Conservation (phyloP, 2,797 vertebrate species). For the Mormyrus proboscirostris region DNA sequence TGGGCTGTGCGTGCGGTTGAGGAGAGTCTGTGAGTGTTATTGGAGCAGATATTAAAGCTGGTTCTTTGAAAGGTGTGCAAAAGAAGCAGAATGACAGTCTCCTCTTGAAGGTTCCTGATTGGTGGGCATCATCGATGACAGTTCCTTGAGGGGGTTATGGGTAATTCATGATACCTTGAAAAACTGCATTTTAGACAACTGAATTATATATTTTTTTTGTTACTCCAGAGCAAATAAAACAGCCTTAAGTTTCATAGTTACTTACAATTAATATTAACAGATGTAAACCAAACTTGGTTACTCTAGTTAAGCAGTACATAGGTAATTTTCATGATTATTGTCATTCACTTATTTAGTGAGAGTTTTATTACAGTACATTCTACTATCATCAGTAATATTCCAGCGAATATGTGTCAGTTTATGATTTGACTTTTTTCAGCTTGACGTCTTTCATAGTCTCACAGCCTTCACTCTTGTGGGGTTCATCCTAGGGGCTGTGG, state of each 20-base stretch:
- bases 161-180: slow-evolving; percentile 28
- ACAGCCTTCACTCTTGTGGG: not conserved
- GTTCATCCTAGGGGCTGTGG: not conserved
- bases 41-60: slow-evolving; percentile 6
- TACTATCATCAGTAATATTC: not conserved
- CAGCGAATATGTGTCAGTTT: not conserved
- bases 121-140: slow-evolving; percentile 36
- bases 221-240: not conserved
- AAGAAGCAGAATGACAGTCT: slow-evolving; percentile 16
- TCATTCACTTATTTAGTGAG: not conserved
- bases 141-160: slow-evolving; percentile 18
- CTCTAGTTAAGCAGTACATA: not conserved
- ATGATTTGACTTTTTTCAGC: not conserved
- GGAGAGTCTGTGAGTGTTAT: not conserved
- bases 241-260: not conserved
- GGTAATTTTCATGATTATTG: not conserved
- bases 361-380: not conserved
- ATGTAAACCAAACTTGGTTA: not conserved
- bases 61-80: not conserved
- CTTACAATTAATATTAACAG: not conserved
- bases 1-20: not conserved
- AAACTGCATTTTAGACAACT: slow-evolving; percentile 27
- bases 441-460: not conserved
- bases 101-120: slow-evolving; percentile 27
- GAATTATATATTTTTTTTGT: not conserved